Evolutionary conservation across 2,888 invertebrate species (phyloP), one percentile per base, ranked within the genome.

Genomic region (Erebia ligea): DNA sequence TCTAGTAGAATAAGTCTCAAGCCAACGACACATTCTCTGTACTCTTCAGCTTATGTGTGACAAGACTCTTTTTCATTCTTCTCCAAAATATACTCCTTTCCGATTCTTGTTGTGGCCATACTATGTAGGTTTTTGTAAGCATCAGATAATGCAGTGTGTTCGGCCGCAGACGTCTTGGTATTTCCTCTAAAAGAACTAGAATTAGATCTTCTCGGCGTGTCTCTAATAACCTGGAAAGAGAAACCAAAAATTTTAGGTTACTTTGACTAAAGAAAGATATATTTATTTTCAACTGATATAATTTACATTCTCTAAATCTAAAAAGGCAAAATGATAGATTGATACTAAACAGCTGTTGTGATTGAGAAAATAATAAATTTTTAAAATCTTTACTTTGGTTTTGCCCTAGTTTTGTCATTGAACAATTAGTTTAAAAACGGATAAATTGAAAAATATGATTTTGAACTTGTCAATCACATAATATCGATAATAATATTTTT

Each of bases 121-220:
- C 94, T 17, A 96, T 94, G 80, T 96, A 96, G 0, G 96, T 96
- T 78, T 96, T 95, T 0, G 96, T 95, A 58, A 94, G 85, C 95
- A 96, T 95, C 40, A 96, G 84, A 75, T 95, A 96, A 73, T 95
- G 95, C 0, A 96, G 84, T 0, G 95, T 95, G 77, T 95, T 95
- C 0, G 95, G 95, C 1, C 96, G 89, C 1, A 94, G 86, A 3
- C 90, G 85, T 1, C 93, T 87, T 0, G 95, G 95, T 57, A 96
- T 95, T 45, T 95, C 94, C 81, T 96, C 95, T 50, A 96, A 84
- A 10, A 96, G 92, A 0, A 96, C 93, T 0, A 96, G 82, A 0
- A 96, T 94, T 19, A 96, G 84, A 67, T 95, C 94, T 76, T 96
- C 95, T 17, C 94, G 89, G 45, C 94, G 91, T 0, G 95, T 95